Evolutionary conservation across 2,797 vertebrate genomes (phyloP), one percentile per base, ranked within the genome.

Genomic region (Alosa sapidissima): DNA sequence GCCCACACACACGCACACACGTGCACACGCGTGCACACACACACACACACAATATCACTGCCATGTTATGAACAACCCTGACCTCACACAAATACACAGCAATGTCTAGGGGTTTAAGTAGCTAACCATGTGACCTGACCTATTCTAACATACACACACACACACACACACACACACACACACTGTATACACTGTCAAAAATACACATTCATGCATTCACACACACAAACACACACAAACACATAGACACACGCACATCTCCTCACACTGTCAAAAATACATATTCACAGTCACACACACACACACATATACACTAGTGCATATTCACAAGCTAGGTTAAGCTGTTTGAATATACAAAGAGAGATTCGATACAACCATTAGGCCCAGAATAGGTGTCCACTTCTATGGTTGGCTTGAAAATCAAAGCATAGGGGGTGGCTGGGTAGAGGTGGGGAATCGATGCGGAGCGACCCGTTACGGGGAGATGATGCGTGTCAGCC

Each of bases 401-500:
- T 85, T 85, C 84, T 83, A 72, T 87, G 81, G 81, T 5, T 1
- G 16, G 54, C 54, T 13, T 13, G 58, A 81, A 89, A 89, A 83
- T 83, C 51, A 81, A 58, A 62, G 60, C n/a, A 6, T 28, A 2
- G 33, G 28, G 33, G 10, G 28, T 2, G 28, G 28, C 28, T 2
- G 24, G 65, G 9, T 33, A 49, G 52, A 51, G 54, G 81, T 28
- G 41, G 24, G 81, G 86, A 88, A 89, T 88, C 86, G 86, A 88
- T 89, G 84, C 75, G 36, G 68, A 28, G 75, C 62, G 62, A 19
- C 55, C 58, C 84, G 81, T 88, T 89, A 87, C 84, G 82, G 82
- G 84, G 84, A 85, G 83, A 85, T 84, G 84, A 88, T 85, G 49
- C 21, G 33, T 75, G 84, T 78, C 87, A 83, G 82, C 68, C 81